Evolutionary conservation across 2,113 vertebrate genomes (phyloP).

Genomic region (Sinocyclocheilus grahami): DNA sequence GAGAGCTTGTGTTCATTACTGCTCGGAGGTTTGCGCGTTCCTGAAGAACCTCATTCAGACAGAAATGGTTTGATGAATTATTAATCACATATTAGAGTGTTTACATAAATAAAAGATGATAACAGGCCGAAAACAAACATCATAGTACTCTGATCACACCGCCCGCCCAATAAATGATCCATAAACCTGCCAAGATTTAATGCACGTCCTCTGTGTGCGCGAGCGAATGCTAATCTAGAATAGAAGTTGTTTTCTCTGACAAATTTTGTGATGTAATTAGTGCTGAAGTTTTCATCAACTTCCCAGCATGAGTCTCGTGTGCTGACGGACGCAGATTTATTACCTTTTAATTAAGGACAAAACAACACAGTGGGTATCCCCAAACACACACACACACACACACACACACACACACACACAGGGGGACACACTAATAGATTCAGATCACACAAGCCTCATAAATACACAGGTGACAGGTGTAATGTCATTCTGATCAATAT

Average conservation of each 20-base stretch:
- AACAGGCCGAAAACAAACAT: not conserved
- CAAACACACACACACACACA: not conserved
- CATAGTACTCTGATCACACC: not conserved
- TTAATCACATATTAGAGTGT: constrained; percentile 18
- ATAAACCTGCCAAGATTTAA: not conserved
- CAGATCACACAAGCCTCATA: not conserved
- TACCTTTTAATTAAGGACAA: constrained; percentile 28
- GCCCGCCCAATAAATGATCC: not conserved
- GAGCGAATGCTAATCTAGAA: not conserved
- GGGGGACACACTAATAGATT: not conserved
- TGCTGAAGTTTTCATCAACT: constrained; percentile 36
- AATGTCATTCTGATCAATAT: not conserved
- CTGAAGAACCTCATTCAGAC: not conserved
- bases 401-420: not conserved
- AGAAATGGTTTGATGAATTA: constrained; percentile 1
- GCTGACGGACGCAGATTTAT: constrained; percentile 12
- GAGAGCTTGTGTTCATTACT: constrained; percentile 18
- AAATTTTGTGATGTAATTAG: constrained; percentile 28
- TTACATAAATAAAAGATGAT: constrained; percentile 30
- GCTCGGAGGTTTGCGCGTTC: not conserved
- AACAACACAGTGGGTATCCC: constrained; percentile 9
- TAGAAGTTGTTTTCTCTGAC: not conserved
- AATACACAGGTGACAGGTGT: not conserved
- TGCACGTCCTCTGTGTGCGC: not conserved
- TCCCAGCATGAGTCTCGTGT: constrained; percentile 11